A percentile compares a stretch with the other conserved stretches of the same genome.
These are phyloP conservation scores for Ceramica pisi DNA, from an alignment of 2,888 invertebrate genomes.

Conservation along the genomic window DNA sequence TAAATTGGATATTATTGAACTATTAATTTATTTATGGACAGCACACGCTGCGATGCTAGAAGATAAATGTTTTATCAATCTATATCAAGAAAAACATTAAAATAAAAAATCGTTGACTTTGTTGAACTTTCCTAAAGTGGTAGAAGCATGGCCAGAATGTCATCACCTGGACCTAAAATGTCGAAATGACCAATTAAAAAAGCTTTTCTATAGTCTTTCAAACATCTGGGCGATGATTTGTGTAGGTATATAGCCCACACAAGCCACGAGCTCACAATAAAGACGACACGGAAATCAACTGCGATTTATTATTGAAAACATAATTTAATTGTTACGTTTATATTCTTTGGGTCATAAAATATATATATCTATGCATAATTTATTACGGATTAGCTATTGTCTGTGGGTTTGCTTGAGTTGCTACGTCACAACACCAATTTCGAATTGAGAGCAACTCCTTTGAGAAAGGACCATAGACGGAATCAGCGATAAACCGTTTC, in stretches of 20 bases:
- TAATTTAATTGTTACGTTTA: slow-evolving; percentile 68
- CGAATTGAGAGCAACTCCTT: slow-evolving; percentile 8
- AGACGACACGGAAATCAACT: slow-evolving; percentile 63
- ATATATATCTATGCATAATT: slow-evolving; percentile 58
- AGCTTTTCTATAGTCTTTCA: slow-evolving; percentile 38
- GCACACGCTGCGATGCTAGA: slow-evolving; percentile 49
- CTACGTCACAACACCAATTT: slow-evolving; percentile 21
- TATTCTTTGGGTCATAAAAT: slow-evolving; percentile 55
- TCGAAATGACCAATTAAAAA: slow-evolving; percentile 49
- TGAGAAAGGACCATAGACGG: not conserved
- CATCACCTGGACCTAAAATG: slow-evolving; percentile 42
- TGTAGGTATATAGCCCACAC: slow-evolving; percentile 64
- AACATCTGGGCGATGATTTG: slow-evolving; percentile 58
- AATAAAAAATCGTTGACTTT: slow-evolving; percentile 53
- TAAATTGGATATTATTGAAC: slow-evolving; percentile 40
- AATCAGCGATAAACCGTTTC: slow-evolving; percentile 4
- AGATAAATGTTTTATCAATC: slow-evolving; percentile 41
- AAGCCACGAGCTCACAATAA: slow-evolving; percentile 60
- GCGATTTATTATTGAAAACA: slow-evolving; percentile 67
- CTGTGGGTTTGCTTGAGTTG: slow-evolving; percentile 16
- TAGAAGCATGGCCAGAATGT: slow-evolving; percentile 34
- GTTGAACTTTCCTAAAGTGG: slow-evolving; percentile 27
- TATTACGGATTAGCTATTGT: slow-evolving; percentile 48
- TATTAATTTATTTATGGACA: slow-evolving; percentile 42
- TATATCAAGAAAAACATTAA: slow-evolving; percentile 44